Evolutionary conservation across 2,797 vertebrate genomes (phyloP).

Genomic region (Sebastiscus tertius): DNA sequence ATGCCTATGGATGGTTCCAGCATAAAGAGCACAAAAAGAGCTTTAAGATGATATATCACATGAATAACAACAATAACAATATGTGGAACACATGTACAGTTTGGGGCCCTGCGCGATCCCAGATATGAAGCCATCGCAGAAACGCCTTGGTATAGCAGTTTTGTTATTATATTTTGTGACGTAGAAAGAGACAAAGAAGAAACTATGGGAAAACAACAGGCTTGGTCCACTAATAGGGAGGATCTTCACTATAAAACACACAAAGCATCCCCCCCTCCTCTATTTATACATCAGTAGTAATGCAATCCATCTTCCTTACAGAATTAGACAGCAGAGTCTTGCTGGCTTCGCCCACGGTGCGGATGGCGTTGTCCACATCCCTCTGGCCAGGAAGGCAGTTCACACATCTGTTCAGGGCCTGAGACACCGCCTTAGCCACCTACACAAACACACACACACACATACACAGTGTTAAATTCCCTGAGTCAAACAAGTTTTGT

Average conservation of each 20-base stretch:
- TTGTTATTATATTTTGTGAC: not conserved
- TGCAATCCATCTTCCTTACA: slow-evolving; percentile 76
- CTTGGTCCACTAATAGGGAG: not conserved
- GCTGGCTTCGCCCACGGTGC: slow-evolving; percentile 94
- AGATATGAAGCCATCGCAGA: no score
- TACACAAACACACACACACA: slow-evolving; percentile 65
- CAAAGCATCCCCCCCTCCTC: not conserved
- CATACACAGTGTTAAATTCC: not conserved
- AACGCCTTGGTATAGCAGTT: not conserved
- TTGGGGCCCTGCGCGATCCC: no score
- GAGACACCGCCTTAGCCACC: slow-evolving; percentile 97
- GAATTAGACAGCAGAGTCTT: slow-evolving; percentile 90
- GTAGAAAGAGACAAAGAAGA: not conserved
- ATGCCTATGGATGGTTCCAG: no score
- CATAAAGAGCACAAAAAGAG: no score
- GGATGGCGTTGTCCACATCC: slow-evolving; percentile 95
- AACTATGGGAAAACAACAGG: not conserved
- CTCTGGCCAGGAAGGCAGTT: slow-evolving; percentile 96
- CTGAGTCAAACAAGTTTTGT: not conserved
- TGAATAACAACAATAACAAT: no score
- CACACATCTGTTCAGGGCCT: slow-evolving; percentile 93
- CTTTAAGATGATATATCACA: no score
- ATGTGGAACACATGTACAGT: no score
- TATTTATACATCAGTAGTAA: not conserved
- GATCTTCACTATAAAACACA: not conserved